These are phyloP conservation scores for Syrmaticus mikado DNA, from an alignment of 2,113 vertebrate genomes.

Conservation along the genomic window DNA sequence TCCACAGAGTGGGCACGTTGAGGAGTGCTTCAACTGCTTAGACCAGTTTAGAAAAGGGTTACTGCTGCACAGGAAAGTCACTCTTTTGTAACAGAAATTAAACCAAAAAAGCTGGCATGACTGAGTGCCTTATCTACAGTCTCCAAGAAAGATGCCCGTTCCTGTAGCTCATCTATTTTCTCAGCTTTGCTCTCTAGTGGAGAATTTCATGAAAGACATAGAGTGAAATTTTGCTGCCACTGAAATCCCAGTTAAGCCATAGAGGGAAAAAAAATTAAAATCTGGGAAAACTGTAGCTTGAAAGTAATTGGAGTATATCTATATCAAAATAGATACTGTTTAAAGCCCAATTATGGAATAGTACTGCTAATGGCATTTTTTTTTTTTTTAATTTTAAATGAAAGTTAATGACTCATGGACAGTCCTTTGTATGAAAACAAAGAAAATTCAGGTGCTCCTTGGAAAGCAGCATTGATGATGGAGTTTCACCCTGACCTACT, in stretches of 20 bases:
- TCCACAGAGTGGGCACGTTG: rapidly evolving
- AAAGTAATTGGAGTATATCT: background rate
- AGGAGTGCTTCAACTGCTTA: background rate
- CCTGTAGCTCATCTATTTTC: background rate
- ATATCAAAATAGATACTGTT: background rate
- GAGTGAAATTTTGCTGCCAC: background rate
- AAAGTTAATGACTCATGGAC: background rate
- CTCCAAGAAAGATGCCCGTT: background rate
- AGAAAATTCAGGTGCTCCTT: background rate
- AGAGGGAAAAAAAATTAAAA: background rate
- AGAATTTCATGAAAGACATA: background rate
- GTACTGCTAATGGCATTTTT: background rate
- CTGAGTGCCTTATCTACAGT: background rate
- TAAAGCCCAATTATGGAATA: background rate
- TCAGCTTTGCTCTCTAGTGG: background rate
- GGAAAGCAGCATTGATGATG: background rate
- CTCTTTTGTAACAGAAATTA: background rate
- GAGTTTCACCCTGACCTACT: background rate
- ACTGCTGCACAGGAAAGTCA: background rate
- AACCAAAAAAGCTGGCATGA: background rate
- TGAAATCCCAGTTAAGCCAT: background rate
- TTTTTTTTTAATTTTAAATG: background rate
- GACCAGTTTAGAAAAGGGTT: background rate
- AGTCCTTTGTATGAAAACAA: background rate
- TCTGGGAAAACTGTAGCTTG: background rate